These are phyloP conservation scores for Bursaphelenchus okinawaensis DNA, from an alignment of 2,888 invertebrate genomes.

Conservation along the genomic window DNA sequence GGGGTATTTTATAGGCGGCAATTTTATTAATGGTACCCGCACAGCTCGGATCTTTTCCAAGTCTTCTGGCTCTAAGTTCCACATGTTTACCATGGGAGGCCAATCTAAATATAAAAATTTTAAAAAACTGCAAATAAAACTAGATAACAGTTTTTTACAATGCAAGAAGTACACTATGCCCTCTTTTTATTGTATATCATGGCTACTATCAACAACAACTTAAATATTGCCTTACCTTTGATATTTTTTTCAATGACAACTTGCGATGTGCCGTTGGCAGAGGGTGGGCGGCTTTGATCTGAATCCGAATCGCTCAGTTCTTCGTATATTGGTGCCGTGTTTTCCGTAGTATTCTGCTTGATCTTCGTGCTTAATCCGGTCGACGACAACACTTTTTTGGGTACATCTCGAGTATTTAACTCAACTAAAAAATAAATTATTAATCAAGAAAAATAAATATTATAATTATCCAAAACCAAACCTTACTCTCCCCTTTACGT, in stretches of 20 bases:
- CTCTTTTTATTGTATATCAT: too few species aligned
- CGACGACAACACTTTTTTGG: neutral
- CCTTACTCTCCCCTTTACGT: too few species aligned
- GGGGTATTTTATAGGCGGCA: constrained; percentile 8
- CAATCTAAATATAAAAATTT: neutral
- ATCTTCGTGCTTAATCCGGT: neutral
- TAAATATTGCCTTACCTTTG: neutral
- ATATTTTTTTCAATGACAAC: neutral
- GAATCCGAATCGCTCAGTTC: neutral
- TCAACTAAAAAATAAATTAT: too few species aligned
- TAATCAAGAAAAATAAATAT: too few species aligned
- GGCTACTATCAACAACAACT: too few species aligned
- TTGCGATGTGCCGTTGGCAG: neutral
- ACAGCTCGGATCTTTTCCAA: neutral
- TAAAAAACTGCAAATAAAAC: neutral
- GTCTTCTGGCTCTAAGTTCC: neutral
- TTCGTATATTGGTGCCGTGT: neutral
- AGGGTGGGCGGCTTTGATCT: neutral
- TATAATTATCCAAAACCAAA: too few species aligned
- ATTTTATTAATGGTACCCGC: neutral
- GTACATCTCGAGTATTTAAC: neutral
- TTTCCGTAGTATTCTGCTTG: neutral
- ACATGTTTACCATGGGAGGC: constrained; percentile 2
- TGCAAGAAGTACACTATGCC: neutral
- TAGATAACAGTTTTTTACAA: neutral